phyloP scores from a whole-genome alignment of 2,113 vertebrate species.

The Toxostoma redivivum region DNA sequence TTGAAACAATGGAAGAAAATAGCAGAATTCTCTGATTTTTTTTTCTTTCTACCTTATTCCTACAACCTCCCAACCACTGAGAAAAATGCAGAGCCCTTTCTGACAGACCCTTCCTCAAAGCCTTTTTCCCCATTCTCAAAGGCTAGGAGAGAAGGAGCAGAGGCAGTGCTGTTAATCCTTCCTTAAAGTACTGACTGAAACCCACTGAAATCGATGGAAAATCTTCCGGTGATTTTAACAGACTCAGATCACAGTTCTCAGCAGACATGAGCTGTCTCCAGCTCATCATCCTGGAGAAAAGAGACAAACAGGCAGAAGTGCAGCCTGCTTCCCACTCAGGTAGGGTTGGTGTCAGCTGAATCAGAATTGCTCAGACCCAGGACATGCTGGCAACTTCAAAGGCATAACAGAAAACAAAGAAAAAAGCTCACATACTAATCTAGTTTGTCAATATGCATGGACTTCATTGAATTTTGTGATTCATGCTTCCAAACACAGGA shows the following conservation, averaged over 20 bases:
- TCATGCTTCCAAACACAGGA: neutral
- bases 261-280: neutral
- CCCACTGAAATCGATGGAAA: neutral
- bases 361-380: neutral
- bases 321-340: neutral
- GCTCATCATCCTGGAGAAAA: neutral
- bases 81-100: neutral
- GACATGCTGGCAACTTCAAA: neutral
- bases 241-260: neutral
- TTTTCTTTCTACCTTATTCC: neutral
- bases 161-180: neutral
- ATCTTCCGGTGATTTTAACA: neutral
- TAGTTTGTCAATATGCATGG: neutral
- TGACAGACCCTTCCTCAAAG: neutral
- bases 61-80: neutral
- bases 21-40: neutral
- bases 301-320: neutral
- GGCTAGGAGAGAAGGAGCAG: neutral
- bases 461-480: slow-evolving; percentile 3
- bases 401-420: neutral
- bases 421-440: neutral
- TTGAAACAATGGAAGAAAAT: neutral
- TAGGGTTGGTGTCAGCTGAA: neutral
- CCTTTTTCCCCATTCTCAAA: neutral
- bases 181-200: neutral